phyloP scores from a whole-genome alignment of 2,113 vertebrate genomes.

The Phasianus colchicus region DNA sequence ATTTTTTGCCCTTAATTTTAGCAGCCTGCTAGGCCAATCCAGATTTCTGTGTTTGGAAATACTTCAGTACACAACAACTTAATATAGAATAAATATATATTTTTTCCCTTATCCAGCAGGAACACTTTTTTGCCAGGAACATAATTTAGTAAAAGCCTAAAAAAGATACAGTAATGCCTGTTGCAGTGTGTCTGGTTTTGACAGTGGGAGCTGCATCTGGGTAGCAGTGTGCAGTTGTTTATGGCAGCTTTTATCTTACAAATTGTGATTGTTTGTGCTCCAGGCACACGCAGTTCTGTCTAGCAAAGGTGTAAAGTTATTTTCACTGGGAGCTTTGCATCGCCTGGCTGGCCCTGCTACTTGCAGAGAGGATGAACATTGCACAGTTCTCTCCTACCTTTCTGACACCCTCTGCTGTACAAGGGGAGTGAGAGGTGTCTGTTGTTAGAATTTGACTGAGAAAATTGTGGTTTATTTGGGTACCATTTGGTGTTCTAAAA shows the following conservation, averaged over 20 bases:
- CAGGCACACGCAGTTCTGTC: background rate
- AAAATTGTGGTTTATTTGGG: rapidly evolving
- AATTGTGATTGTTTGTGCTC: background rate
- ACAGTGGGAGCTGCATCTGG: background rate
- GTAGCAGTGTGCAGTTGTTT: background rate
- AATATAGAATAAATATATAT: background rate
- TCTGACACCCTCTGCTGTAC: background rate
- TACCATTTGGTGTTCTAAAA: background rate
- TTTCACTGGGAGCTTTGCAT: background rate
- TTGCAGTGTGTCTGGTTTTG: background rate
- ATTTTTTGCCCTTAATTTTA: background rate
- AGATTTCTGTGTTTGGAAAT: background rate
- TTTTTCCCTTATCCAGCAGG: background rate
- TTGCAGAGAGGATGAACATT: background rate
- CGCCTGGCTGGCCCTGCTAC: background rate
- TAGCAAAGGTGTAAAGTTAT: background rate
- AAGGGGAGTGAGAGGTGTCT: background rate
- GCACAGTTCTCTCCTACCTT: rapidly evolving
- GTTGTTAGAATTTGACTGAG: background rate
- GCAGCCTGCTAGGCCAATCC: background rate
- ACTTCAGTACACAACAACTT: background rate
- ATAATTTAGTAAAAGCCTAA: background rate
- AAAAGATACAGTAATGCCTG: background rate
- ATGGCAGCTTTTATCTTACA: background rate
- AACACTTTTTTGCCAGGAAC: background rate